These are phyloP conservation scores for Folsomia manolachei DNA, from an alignment of 2,888 invertebrate genomes.

Conservation along the genomic window DNA sequence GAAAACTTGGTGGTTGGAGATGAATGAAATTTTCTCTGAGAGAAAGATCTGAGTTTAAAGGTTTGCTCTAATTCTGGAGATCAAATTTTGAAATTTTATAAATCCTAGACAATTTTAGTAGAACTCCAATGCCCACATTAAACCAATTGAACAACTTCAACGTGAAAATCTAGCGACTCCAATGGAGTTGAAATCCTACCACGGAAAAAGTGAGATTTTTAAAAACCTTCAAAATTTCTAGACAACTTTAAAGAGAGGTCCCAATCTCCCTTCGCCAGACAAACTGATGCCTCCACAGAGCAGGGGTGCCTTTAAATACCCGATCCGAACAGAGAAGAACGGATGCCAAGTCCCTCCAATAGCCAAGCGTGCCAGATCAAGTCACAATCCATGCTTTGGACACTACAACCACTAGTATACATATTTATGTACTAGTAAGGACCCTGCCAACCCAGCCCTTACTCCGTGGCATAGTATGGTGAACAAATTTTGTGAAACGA, in stretches of 20 bases:
- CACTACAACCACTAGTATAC: not conserved
- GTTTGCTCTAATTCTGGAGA: not conserved
- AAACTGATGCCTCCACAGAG: not conserved
- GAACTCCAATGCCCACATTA: too few species aligned
- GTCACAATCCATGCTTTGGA: not conserved
- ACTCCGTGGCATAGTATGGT: too few species aligned
- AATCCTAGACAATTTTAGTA: too few species aligned
- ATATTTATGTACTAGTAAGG: not conserved
- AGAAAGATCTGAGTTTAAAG: not conserved
- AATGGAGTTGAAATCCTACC: not conserved
- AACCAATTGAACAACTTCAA: not conserved
- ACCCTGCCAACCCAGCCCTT: not conserved
- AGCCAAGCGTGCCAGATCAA: conserved; percentile 14
- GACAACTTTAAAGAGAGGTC: not conserved
- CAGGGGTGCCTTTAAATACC: conserved; percentile 11
- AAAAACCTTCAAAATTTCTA: not conserved
- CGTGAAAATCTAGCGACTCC: not conserved
- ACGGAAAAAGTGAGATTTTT: not conserved
- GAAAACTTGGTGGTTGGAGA: not conserved
- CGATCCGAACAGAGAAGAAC: not conserved
- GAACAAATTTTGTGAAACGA: conserved; percentile 1
- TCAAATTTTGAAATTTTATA: not conserved
- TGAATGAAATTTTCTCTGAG: not conserved
- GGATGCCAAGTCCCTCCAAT: conserved; percentile 13
- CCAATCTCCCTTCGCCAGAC: not conserved